Percentiles rank a stretch among this genome's conserved stretches.
These are phyloP conservation scores for Sciurus carolinensis DNA, from an alignment of 2,797 vertebrate species.

Conservation along the genomic window DNA sequence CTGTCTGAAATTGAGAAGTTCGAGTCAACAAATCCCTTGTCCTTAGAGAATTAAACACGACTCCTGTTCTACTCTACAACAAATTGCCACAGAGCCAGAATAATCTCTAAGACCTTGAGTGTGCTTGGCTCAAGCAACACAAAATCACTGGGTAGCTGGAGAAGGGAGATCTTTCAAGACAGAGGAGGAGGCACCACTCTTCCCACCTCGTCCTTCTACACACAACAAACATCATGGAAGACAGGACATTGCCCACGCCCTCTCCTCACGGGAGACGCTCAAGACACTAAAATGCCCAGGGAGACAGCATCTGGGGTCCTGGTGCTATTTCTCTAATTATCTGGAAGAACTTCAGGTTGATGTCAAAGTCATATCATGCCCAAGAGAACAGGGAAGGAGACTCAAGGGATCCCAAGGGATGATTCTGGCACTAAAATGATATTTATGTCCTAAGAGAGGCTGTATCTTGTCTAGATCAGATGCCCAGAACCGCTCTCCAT, in stretches of 20 bases:
- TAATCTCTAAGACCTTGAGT: conserved; percentile 25
- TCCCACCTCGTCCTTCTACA: background rate
- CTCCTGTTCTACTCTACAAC: background rate
- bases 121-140: conserved; percentile 20
- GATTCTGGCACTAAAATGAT: background rate
- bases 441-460: background rate
- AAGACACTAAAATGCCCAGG: background rate
- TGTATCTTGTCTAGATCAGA: background rate
- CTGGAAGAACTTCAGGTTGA: background rate
- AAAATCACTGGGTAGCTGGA: background rate
- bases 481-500: background rate
- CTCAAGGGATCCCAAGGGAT: too few relatives aligned
- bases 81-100: background rate
- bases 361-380: background rate
- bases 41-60: conserved; percentile 28
- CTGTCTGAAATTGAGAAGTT: conserved; percentile 26
- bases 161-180: conserved; percentile 22
- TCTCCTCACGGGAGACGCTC: background rate
- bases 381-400: background rate
- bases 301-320: background rate
- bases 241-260: background rate
- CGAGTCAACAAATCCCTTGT: conserved; percentile 49
- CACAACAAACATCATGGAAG: background rate
- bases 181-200: background rate
- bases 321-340: background rate